Evolutionary conservation across 2,888 invertebrate genomes (phyloP).

Genomic region (Euphydryas editha): DNA sequence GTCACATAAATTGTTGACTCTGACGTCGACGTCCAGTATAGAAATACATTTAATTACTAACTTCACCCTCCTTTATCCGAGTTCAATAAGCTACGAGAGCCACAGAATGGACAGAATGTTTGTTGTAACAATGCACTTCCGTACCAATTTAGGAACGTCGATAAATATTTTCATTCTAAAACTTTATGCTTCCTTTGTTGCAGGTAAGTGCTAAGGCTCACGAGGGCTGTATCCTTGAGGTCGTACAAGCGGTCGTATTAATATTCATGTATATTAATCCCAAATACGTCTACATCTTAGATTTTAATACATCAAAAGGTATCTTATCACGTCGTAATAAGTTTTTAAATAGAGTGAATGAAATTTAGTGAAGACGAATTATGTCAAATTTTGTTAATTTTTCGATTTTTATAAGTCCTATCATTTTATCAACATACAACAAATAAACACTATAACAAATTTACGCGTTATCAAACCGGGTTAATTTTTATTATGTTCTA

Average conservation of each 20-base stretch:
- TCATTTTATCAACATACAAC: no score
- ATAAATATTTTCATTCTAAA: conserved; percentile 34
- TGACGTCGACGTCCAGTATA: conserved; percentile 62
- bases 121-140: conserved; percentile 27
- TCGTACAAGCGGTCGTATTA: conserved; percentile 21
- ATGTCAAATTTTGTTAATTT: neutral
- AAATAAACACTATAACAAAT: neutral
- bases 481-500: neutral
- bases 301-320: neutral
- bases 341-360: neutral
- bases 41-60: conserved; percentile 70
- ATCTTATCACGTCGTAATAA: neutral
- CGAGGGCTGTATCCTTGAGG: conserved; percentile 12
- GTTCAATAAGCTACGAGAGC: conserved; percentile 32
- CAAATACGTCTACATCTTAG: conserved; percentile 2
- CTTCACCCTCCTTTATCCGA: conserved; percentile 52
- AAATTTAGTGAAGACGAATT: neutral
- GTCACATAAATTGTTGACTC: conserved; percentile 65
- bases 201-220: conserved; percentile 61
- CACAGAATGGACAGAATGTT: conserved; percentile 38
- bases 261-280: conserved; percentile 20
- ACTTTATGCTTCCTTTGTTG: conserved; percentile 59
- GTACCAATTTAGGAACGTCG: conserved; percentile 23
- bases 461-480: neutral
- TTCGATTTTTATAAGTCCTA: neutral